phyloP scores from a whole-genome alignment of 2,888 invertebrate species.

The Spisula subtruncata region DNA sequence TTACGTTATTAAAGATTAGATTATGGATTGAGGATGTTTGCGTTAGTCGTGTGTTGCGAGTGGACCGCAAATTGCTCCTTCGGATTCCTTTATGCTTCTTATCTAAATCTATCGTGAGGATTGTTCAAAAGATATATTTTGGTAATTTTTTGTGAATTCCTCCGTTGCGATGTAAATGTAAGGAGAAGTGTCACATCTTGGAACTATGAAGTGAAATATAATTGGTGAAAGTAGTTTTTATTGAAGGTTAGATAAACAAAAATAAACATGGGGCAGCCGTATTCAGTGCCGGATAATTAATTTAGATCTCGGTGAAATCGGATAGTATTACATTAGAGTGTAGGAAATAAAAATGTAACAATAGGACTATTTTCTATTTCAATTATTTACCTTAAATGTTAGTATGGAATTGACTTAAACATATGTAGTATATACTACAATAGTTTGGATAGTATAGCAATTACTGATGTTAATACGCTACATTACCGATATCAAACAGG shows the following conservation, averaged over 20 bases:
- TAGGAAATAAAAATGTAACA: neutral
- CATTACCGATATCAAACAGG: too few relatives aligned
- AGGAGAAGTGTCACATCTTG: neutral
- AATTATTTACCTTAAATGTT: neutral
- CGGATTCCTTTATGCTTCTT: neutral
- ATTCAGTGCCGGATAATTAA: neutral
- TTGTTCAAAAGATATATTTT: neutral
- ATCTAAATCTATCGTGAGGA: neutral
- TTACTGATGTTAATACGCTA: too few relatives aligned
- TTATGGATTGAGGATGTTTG: conserved; percentile 4
- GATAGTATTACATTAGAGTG: neutral
- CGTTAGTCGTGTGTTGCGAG: neutral
- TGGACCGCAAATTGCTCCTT: neutral
- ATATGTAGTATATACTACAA: neutral
- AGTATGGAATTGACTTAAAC: neutral
- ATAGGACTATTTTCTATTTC: neutral
- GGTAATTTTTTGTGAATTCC: neutral
- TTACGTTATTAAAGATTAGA: neutral
- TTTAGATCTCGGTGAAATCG: neutral
- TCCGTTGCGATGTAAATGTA: neutral
- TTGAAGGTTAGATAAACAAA: conserved; percentile 26
- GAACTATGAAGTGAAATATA: neutral
- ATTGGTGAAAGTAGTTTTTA: conserved; percentile 18
- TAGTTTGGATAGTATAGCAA: too few relatives aligned
- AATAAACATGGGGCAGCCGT: neutral